Conservation (phyloP, 2,113 vertebrate genomes). For the Alexandromys fortis region DNA sequence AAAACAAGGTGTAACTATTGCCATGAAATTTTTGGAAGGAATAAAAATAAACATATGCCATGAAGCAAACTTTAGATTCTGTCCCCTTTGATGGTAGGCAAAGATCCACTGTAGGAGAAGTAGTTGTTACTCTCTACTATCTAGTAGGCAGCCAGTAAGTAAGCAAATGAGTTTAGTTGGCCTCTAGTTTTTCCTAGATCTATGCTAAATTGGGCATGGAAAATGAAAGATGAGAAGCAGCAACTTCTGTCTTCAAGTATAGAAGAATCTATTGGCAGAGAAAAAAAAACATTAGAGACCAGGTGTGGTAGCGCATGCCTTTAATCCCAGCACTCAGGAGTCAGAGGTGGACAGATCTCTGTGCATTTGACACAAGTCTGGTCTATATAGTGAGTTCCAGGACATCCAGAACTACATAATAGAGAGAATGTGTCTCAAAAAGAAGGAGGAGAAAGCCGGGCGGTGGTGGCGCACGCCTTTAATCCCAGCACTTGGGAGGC, state of each 20-base stretch:
- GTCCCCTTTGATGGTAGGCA: not conserved
- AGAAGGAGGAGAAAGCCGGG: not conserved
- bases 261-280: not conserved
- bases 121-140: not conserved
- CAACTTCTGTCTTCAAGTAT: not conserved
- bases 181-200: not conserved
- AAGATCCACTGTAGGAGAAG: not conserved
- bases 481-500: too few relatives aligned
- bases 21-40: not conserved
- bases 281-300: slow-evolving; percentile 1
- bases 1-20: not conserved
- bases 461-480: too few relatives aligned
- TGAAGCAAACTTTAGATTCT: not conserved
- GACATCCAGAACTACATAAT: not conserved
- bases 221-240: not conserved
- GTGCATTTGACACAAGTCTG: not conserved
- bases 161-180: not conserved
- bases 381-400: not conserved
- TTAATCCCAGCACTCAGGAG: not conserved
- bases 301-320: not conserved
- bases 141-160: not conserved
- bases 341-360: not conserved
- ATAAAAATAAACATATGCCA: not conserved
- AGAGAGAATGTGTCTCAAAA: not conserved
- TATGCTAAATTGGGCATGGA: not conserved